Percentiles rank a stretch among this genome's conserved stretches.
Conservation (phyloP, 1,140 invertebrate genomes). For the Gryllus bimaculatus region DNA sequence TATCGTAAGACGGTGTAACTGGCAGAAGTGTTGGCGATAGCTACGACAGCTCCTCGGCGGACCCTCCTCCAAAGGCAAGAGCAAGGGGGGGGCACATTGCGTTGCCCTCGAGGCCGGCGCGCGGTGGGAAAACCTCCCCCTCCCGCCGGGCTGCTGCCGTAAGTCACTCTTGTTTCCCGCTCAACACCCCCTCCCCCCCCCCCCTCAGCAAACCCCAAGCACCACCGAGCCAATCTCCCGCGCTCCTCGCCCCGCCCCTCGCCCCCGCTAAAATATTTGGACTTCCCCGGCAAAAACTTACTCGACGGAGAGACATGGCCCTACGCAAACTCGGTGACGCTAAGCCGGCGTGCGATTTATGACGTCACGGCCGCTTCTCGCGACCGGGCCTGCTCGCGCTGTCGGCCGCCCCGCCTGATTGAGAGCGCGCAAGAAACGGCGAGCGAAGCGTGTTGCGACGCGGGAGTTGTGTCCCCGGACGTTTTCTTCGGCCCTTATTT, state of each 20-base stretch:
- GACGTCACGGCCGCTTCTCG: not conserved
- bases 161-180: slow-evolving; percentile 3
- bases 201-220: too few relatives aligned
- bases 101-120: too few relatives aligned
- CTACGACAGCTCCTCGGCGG: too few relatives aligned
- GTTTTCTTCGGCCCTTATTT: too few relatives aligned
- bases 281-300: not conserved
- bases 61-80: not conserved
- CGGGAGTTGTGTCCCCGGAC: too few relatives aligned
- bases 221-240: not conserved
- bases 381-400: not conserved
- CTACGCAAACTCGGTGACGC: not conserved
- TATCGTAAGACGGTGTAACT: too few relatives aligned
- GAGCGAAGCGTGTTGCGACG: too few relatives aligned
- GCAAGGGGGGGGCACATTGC: too few relatives aligned
- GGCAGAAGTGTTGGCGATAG: too few relatives aligned
- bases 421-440: too few relatives aligned
- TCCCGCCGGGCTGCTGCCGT: not conserved
- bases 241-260: not conserved
- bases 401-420: too few relatives aligned
- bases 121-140: too few relatives aligned
- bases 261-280: not conserved
- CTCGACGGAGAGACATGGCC: not conserved
- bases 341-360: not conserved
- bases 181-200: not conserved